Evolutionary conservation across 2,888 invertebrate species (phyloP), one percentile per base, ranked within the genome.

Genomic region (Lithophane socia): DNA sequence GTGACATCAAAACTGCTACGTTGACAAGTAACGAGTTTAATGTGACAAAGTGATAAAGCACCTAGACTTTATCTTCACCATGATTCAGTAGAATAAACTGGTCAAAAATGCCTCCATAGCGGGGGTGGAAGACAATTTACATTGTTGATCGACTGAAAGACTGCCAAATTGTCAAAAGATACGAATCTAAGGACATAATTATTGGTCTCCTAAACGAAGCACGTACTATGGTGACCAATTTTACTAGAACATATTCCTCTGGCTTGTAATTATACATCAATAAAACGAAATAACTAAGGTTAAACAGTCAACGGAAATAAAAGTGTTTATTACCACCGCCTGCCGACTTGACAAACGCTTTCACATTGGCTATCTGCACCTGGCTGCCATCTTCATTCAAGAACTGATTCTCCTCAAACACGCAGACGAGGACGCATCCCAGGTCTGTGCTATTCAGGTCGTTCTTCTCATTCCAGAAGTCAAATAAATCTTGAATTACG

Each of bases 391-490:
- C 77, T 0, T 24, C 47, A 16, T 87, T 84, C 21, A 92, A 24
- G 1, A 93, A 79, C 0, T 90, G 77, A 52, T 93, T 83, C 63
- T 86, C 89, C 1, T 83, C 21, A 29, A 89, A 72, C 8, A 91
- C 82, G 75, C 94, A 94, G 24, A 89, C 83, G 16, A 91, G 60
- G 0, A 88, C 89, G 58, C 94, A 94, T 1, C 94, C 94, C 24
- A 87, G 77, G 37, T 89, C 85, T 8, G 37, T 74, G 47, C 85
- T 79, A 1, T 2, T 52, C 4, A 93, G 71, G 8, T 56, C 9
- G 52, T 89, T 77, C 0, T 69, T 77, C 0, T 79, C 72, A 44
- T 89, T 80, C 94, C 94, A 93, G 79, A 89, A 93, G 52, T 90
- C 75, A 3, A 86, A 37, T n/a, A 93, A 85, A n/a, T 92, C 91